A percentile compares a stretch with the other conserved stretches of the same genome.
Evolutionary conservation across 2,888 invertebrate genomes (phyloP).

Genomic region (Archips crataeganus): DNA sequence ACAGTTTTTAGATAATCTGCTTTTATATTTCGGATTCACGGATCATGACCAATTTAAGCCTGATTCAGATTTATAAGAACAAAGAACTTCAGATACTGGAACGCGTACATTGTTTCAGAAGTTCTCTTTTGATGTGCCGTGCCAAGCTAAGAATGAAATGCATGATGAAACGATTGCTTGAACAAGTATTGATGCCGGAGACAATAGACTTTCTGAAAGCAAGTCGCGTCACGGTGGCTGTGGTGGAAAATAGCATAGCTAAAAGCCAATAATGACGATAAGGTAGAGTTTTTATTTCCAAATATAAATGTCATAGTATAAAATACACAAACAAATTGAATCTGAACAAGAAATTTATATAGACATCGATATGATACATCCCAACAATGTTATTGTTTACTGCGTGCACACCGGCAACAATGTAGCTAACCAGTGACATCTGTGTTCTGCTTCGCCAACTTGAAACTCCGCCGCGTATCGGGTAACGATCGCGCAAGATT

Average conservation of each 20-base stretch:
- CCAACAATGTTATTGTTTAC: neutral
- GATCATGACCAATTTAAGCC: constrained; percentile 3
- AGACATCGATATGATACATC: neutral
- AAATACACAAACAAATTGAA: neutral
- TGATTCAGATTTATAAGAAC: constrained; percentile 21
- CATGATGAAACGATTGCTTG: neutral
- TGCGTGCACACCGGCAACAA: neutral
- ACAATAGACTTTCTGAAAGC: neutral
- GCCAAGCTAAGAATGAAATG: constrained; percentile 2
- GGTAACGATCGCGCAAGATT: constrained; percentile 28
- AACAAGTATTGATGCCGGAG: neutral
- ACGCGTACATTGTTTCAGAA: neutral
- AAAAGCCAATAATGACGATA: neutral
- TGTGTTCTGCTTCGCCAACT: constrained; percentile 31
- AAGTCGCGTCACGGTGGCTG: constrained; percentile 2
- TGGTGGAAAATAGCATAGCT: neutral
- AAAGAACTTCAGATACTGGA: neutral
- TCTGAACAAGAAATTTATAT: neutral
- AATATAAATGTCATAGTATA: neutral
- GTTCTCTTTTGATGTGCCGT: neutral
- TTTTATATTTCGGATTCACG: neutral
- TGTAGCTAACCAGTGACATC: constrained; percentile 28
- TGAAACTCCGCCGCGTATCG: constrained; percentile 19
- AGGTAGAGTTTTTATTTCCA: neutral
- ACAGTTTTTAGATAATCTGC: constrained; percentile 9